Evolutionary conservation across 2,888 invertebrate genomes (phyloP), one percentile per base, ranked within the genome.

Genomic region (Cephus runcator): DNA sequence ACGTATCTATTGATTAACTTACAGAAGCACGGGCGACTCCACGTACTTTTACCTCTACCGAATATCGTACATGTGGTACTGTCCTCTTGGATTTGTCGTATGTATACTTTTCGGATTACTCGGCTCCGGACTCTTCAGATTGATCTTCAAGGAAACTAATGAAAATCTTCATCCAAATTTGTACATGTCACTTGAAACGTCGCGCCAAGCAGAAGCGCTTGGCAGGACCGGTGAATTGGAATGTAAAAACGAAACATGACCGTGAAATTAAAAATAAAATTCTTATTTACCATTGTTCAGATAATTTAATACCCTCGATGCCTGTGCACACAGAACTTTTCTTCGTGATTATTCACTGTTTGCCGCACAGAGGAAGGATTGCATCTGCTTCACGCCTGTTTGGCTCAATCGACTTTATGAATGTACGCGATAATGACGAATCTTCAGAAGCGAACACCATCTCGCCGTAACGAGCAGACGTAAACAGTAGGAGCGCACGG

Each of bases 41-140:
- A 84, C 86, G 3, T 86, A 87, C 75, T 88, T 90, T 77, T 90
- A 90, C 77, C 85, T 88, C 12, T 90, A 89, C 80, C 87, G 88
- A 68, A 84, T 90, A 78, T 90, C 90, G 9, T 89, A 90, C 80
- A 83, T 90, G 88, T 90, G 90, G 90, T 90, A 90, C 79, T 85
- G 90, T 73, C 88, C 89, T 1, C 56, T 90, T 33, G 89, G 90
- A 69, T 88, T 87, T 36, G 30, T 87, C 75, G 69, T 84, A 34
- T 86, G 86, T 73, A 31, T 88, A 9, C 12, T 84, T 73, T 71
- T 83, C 11, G 90, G 90, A 73, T 79, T 81, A 23, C 40, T 56
- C 40, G 15, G 40, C 40, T 15, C 40, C 23, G 40, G 23, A 23
- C 6, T 56, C 1, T 56, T 56, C 40, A 23, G 23, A 56, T 6